phyloP scores from a whole-genome alignment of 2,113 vertebrate species.

The Columba livia region DNA sequence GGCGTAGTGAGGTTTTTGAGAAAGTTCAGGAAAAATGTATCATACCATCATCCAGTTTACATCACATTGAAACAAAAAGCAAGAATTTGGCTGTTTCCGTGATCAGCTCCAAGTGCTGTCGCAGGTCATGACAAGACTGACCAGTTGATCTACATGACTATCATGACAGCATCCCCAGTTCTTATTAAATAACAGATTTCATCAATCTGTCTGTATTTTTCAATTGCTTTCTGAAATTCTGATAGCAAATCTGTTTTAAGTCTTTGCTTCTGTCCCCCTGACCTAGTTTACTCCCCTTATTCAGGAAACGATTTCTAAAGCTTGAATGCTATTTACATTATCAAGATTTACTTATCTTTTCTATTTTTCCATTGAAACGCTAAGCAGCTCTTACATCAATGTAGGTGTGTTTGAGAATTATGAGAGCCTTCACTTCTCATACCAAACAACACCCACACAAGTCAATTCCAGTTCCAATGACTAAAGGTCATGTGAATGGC shows the following conservation, averaged over 20 bases:
- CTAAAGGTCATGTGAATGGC: conserved; percentile 70
- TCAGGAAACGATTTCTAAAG: conserved; percentile 49
- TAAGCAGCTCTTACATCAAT: conserved; percentile 68
- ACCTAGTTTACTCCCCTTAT: neutral
- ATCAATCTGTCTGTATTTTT: neutral
- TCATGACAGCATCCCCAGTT: neutral
- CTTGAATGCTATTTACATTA: conserved; percentile 57
- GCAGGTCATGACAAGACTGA: neutral
- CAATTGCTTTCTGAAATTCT: neutral
- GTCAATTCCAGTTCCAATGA: conserved; percentile 74
- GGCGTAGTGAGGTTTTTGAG: neutral
- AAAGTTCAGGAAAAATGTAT: neutral
- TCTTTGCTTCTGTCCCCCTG: neutral
- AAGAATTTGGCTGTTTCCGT: neutral
- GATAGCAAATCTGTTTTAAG: neutral
- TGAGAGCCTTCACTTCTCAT: conserved; percentile 76
- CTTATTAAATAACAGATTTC: neutral
- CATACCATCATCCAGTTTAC: neutral
- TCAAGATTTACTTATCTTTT: conserved; percentile 71
- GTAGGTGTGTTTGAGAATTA: conserved; percentile 77
- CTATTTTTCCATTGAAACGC: conserved; percentile 59
- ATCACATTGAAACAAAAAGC: neutral
- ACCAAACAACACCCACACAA: conserved; percentile 81
- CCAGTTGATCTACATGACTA: neutral
- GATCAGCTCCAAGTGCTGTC: neutral